Conservation (phyloP, 2,113 vertebrate species). For the Passer domesticus region DNA sequence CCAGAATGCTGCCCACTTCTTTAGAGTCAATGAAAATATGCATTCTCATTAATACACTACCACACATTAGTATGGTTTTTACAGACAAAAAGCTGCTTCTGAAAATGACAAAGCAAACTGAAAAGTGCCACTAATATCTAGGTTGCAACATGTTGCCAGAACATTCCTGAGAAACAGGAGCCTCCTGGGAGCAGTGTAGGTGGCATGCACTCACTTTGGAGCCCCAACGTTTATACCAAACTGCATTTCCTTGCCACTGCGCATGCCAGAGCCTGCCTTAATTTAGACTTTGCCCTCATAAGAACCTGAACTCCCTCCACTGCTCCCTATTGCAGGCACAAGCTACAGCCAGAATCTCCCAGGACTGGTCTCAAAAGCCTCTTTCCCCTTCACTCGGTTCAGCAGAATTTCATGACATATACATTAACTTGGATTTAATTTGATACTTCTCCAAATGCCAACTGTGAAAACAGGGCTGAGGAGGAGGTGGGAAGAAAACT, state of each 20-base stretch:
- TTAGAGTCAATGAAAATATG: background rate
- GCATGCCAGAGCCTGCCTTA: background rate
- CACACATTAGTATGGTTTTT: background rate
- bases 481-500: background rate
- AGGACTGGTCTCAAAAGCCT: background rate
- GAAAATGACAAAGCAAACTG: conserved; percentile 3
- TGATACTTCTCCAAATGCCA: background rate
- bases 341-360: background rate
- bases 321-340: background rate
- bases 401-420: background rate
- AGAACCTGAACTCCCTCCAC: background rate
- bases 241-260: background rate
- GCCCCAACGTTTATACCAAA: background rate
- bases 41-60: background rate
- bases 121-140: conserved; percentile 18
- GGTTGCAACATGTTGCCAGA: conserved; percentile 16
- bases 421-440: background rate
- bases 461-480: background rate
- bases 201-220: background rate
- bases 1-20: background rate
- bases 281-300: conserved; percentile 8
- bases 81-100: background rate
- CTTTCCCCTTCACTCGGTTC: background rate
- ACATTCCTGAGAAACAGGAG: conserved; percentile 29
- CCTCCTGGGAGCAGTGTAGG: conserved; percentile 2